Conservation (phyloP, 2,113 vertebrate genomes). For the Lepidothrix coronata region DNA sequence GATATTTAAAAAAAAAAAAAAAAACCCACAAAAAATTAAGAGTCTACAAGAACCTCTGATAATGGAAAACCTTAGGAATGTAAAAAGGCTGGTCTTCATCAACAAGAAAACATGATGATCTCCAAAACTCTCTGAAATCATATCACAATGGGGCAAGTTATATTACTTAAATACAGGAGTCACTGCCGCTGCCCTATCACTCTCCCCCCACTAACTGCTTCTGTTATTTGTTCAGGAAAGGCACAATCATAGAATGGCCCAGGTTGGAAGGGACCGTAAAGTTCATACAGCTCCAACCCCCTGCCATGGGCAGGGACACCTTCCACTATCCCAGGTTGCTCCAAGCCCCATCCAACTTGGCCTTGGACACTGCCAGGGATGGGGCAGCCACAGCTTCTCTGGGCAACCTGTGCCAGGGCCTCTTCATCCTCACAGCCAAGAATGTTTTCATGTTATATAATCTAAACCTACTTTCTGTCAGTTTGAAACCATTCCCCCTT, state of each 20-base stretch:
- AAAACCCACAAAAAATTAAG: background rate
- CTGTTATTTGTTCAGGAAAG: background rate
- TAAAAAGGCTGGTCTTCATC: background rate
- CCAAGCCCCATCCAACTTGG: background rate
- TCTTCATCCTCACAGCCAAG: background rate
- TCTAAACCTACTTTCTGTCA: background rate
- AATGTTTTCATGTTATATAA: background rate
- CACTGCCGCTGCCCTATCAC: background rate
- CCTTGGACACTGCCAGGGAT: background rate
- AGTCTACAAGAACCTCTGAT: background rate
- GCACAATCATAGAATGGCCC: background rate
- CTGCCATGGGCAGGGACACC: background rate
- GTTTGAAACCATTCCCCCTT: background rate
- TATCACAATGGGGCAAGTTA: background rate
- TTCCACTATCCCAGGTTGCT: background rate
- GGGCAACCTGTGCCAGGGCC: background rate
- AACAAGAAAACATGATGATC: background rate
- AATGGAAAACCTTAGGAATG: background rate
- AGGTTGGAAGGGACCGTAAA: background rate
- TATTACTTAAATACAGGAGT: background rate
- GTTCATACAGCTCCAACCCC: background rate
- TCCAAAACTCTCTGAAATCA: background rate
- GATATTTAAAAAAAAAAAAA: background rate
- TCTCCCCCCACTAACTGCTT: background rate
- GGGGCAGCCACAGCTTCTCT: background rate